Base-by-base conservation (phyloP, 2,888 invertebrate species). In the Eudasyphora cyanicolor region DNA sequence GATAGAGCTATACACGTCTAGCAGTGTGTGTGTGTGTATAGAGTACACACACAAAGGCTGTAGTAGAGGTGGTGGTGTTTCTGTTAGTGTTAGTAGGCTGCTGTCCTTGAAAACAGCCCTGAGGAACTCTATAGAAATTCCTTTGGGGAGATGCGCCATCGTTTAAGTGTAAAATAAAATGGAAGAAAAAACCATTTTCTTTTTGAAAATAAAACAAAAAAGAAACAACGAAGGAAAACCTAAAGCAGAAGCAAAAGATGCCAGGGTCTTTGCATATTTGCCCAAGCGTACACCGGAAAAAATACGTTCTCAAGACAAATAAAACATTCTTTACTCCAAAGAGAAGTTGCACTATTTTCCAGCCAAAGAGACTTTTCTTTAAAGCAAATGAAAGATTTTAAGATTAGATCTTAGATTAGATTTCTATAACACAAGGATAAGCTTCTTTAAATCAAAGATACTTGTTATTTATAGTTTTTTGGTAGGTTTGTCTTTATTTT, bases 91-190 rank as follows among this genome's bases (percentile, higher is more conserved):
- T 32, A 32, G 38, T 14, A 38, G 38, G 10, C 4, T 29, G 64
- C 14, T 35, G 64, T 64, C 64, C 64, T 64, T 64, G 64, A 64
- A 35, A 64, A 10, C 35, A 38, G 8, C 64, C 64, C 64, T 17
- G 35, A 64, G 64, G 35, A 64, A 35, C 35, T 64, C 32, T 35
- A 35, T 64, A 8, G 64, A 64, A 38, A 35, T 38, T 35, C 64
- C 64, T 64, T 38, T 64, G 64, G 64, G 64, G 64, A 35, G 35
- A 38, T 64, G 17, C n/a, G n/a, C 10, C 64, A 35, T 64, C 64
- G 17, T 64, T 19, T 32, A 62, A 62, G 32, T 62, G 62, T 32
- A 62, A 62, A 64, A 17, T 64, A 38, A 64, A n/a, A n/a, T n/a
- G n/a, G n/a, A n/a, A n/a, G n/a, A n/a, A n/a, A n/a, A 64, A 64